Percentiles rank a stretch among this genome's conserved stretches.
Conservation (phyloP, 2,113 vertebrate species). For the Tachysurus vachellii region DNA sequence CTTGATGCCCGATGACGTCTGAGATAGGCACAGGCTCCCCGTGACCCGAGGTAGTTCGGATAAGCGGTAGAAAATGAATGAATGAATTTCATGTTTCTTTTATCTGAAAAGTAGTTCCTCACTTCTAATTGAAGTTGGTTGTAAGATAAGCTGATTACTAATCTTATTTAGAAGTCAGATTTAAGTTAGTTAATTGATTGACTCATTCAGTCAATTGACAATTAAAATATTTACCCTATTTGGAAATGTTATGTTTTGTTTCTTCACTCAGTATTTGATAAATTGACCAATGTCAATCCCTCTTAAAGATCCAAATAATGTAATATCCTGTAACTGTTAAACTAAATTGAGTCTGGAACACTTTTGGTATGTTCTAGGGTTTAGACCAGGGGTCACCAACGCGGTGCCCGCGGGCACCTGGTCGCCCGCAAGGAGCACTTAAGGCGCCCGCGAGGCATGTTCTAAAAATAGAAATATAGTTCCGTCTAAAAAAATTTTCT, state of each 20-base stretch:
- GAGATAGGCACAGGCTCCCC: too few relatives aligned
- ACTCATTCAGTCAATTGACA: background rate
- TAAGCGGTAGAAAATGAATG: too few relatives aligned
- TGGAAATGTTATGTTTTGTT: background rate
- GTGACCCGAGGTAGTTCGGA: too few relatives aligned
- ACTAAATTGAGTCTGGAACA: slow-evolving; percentile 33
- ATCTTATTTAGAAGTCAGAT: background rate
- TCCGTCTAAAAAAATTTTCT: too few relatives aligned
- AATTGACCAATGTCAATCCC: slow-evolving; percentile 34
- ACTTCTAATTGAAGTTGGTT: background rate
- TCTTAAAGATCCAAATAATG: slow-evolving; percentile 16
- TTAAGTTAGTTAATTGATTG: background rate
- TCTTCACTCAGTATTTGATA: background rate
- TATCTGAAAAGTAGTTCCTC: background rate
- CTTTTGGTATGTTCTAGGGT: slow-evolving; percentile 14
- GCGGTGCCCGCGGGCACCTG: too few relatives aligned
- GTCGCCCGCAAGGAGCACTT: too few relatives aligned
- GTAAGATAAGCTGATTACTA: too few relatives aligned
- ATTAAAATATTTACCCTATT: background rate
- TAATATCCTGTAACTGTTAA: background rate
- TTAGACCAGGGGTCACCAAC: too few relatives aligned
- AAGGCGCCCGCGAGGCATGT: too few relatives aligned
- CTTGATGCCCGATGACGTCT: too few relatives aligned
- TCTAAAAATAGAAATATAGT: too few relatives aligned
- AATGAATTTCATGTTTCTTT: background rate